These are phyloP conservation scores for Anastatus disparis DNA, from an alignment of 1,140 invertebrate genomes.

Conservation along the genomic window DNA sequence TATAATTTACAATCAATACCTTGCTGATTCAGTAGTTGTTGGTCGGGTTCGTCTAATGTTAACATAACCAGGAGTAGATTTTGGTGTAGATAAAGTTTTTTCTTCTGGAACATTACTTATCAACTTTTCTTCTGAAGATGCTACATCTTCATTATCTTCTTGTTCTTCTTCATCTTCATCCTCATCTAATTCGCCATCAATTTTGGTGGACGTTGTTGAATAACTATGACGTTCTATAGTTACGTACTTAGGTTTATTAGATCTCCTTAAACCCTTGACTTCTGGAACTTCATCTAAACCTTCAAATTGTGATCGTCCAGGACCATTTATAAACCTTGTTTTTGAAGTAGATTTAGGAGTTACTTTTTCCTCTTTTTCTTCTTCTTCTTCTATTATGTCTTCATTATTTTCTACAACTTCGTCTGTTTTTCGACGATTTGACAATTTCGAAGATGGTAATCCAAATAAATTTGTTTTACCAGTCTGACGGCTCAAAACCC, in stretches of 20 bases:
- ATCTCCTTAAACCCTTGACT: slow-evolving; percentile 67
- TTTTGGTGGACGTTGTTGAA: slow-evolving; percentile 1
- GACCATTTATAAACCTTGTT: slow-evolving; percentile 57
- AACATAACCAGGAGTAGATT: slow-evolving; percentile 69
- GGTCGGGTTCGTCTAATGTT: slow-evolving; percentile 73
- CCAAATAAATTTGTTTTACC: slow-evolving; percentile 45
- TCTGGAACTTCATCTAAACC: slow-evolving; percentile 71
- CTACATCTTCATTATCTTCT: slow-evolving; percentile 55
- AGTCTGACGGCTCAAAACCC: slow-evolving; percentile 70
- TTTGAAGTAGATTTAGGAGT: slow-evolving; percentile 38
- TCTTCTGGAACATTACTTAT: slow-evolving; percentile 52
- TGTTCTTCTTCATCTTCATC: slow-evolving; percentile 56
- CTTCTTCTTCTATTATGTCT: slow-evolving; percentile 20
- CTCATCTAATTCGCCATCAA: slow-evolving; percentile 47
- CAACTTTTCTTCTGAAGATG: slow-evolving; percentile 52
- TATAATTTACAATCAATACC: slow-evolving; percentile 35
- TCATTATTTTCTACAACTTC: slow-evolving; percentile 30
- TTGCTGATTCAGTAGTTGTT: slow-evolving; percentile 51
- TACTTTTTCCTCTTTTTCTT: slow-evolving; percentile 13
- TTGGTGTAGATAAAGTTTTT: slow-evolving; percentile 63
- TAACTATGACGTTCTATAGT: slow-evolving; percentile 63
- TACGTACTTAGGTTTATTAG: slow-evolving; percentile 75
- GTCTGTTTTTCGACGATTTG: slow-evolving; percentile 37
- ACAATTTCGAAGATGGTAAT: slow-evolving; percentile 35
- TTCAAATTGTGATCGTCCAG: slow-evolving; percentile 76